Conservation (phyloP, 2,113 vertebrate genomes). For the Bujurquina vittata region DNA sequence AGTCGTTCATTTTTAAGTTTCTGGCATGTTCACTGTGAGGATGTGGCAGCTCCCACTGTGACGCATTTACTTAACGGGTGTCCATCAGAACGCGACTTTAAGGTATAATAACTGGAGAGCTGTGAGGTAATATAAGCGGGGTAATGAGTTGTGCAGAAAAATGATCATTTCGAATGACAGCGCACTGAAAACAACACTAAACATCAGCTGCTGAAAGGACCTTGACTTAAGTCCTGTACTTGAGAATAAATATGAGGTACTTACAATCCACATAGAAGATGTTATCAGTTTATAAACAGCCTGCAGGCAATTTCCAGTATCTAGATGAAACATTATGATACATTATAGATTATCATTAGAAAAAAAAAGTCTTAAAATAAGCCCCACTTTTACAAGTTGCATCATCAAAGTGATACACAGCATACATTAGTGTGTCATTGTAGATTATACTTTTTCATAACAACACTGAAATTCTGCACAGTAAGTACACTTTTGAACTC, state of each 20-base stretch:
- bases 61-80: constrained; percentile 50
- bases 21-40: constrained; percentile 44
- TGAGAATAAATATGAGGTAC: constrained; percentile 6
- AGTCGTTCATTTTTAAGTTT: constrained; percentile 59
- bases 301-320: neutral
- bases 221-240: neutral
- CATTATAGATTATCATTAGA: neutral
- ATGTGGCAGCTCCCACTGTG: constrained; percentile 64
- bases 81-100: constrained; percentile 45
- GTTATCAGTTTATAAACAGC: constrained; percentile 4
- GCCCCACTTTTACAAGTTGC: too few relatives aligned
- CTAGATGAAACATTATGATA: neutral
- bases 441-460: neutral
- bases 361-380: too few relatives aligned
- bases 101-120: constrained; percentile 10
- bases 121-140: constrained; percentile 9
- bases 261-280: neutral
- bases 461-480: neutral
- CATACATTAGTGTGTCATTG: neutral
- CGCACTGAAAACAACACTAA: neutral
- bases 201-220: neutral
- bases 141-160: constrained; percentile 26
- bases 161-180: neutral
- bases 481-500: too few relatives aligned
- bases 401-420: neutral